Evolutionary conservation across 2,113 vertebrate genomes (phyloP), one percentile per base, ranked within the genome.

Genomic region (Sialia sialis): DNA sequence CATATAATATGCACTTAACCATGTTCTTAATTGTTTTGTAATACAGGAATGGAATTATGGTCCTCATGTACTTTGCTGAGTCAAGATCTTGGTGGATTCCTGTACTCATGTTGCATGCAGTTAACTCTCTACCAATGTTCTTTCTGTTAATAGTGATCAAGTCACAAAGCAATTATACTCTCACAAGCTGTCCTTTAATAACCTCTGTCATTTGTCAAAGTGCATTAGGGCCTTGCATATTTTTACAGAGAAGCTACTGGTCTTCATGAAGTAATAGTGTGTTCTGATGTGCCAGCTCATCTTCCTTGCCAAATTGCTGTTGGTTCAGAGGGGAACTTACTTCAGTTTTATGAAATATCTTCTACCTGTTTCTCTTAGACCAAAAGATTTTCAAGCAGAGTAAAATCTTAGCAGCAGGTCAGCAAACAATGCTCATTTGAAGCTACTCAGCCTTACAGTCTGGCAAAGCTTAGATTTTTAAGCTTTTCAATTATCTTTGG

Each of bases 161-260:
- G 81, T 95, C 89, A 75, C 56, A 92, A 89, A 96, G 91, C 87
- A 94, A 95, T 96, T 94, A 91, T 56, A 84, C 80, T 95, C 73
- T 69, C 60, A 83, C 75, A 64, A 70, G 67, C 59, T 96, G 94
- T 95, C 92, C 87, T 94, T 89, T 94, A 91, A 79, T 93, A 94
- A 89, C 89, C 87, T 94, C 87, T 91, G 81, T 91, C 77, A 92
- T 95, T 94, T 95, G 81, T 94, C 84, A 85, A 73, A 84, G 70
- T 59, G 52, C 77, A 75, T 96, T 96, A 94, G 52, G 69, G 56
- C 60, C 74, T 89, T 87, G 84, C 84, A 95, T 68, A 85, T 84
- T 96, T 96, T 94, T 90, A 54, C 56, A 92, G 84, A 78, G 68
- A 84, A 81, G 66, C 84, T 84, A 64, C 93, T 91, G 94, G 91